These are phyloP conservation scores for Philaenus spumarius DNA, from an alignment of 1,140 invertebrate species.

Conservation along the genomic window DNA sequence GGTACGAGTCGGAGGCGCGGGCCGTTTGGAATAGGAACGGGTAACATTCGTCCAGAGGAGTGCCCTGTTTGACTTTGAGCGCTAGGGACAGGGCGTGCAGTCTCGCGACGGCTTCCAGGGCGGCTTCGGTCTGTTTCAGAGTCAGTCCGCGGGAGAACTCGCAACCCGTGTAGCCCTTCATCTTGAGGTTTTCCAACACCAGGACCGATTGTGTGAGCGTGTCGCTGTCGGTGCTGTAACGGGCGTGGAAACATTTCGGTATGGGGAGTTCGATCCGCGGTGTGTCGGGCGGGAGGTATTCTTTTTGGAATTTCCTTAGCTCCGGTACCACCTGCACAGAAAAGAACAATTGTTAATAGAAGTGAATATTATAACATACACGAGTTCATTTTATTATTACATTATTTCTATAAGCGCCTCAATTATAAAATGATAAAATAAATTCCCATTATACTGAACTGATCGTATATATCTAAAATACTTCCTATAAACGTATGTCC, in stretches of 20 bases:
- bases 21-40: conserved; percentile 67
- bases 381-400: too few relatives aligned
- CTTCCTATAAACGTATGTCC: too few relatives aligned
- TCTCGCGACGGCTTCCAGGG: conserved; percentile 58
- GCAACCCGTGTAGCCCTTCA: conserved; percentile 45
- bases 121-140: conserved; percentile 53
- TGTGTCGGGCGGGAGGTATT: conserved; percentile 33
- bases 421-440: too few relatives aligned
- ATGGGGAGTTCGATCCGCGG: conserved; percentile 46
- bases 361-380: too few relatives aligned
- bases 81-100: conserved; percentile 63
- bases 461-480: too few relatives aligned
- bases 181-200: conserved; percentile 53
- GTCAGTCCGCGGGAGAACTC: conserved; percentile 62
- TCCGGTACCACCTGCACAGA: conserved; percentile 54
- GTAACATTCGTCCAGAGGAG: conserved; percentile 54
- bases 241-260: conserved; percentile 56
- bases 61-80: conserved; percentile 53
- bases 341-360: too few relatives aligned
- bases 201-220: conserved; percentile 55
- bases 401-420: too few relatives aligned
- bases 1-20: conserved; percentile 66
- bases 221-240: conserved; percentile 47
- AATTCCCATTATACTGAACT: too few relatives aligned
- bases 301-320: conserved; percentile 47